phyloP scores from a whole-genome alignment of 2,888 invertebrate genomes.

The Pyralis farinalis region DNA sequence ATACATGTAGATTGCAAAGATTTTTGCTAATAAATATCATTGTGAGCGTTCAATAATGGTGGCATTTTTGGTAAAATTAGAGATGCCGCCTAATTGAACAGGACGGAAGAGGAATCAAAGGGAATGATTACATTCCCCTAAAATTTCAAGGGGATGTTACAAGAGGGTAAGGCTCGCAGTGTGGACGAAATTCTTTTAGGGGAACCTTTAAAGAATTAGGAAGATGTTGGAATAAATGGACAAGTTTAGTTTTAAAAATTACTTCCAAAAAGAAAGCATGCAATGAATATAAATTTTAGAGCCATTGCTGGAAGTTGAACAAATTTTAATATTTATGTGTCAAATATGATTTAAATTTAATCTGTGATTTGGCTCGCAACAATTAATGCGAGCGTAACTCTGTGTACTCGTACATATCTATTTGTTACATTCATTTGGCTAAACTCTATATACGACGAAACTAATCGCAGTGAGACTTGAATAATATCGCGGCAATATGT shows the following conservation, averaged over 20 bases:
- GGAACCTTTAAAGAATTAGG: slow-evolving; percentile 1
- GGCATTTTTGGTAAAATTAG: slow-evolving; percentile 52
- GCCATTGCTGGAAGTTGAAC: too few species aligned
- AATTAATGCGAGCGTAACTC: too few species aligned
- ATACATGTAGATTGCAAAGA: neutral
- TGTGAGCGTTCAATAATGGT: slow-evolving; percentile 10
- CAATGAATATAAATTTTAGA: too few species aligned
- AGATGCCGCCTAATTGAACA: slow-evolving; percentile 77
- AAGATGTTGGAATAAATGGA: neutral
- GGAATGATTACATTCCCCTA: slow-evolving; percentile 45
- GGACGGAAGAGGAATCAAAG: slow-evolving; percentile 64
- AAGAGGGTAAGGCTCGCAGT: slow-evolving; percentile 19
- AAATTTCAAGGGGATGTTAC: slow-evolving; percentile 66
- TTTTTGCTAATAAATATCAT: slow-evolving; percentile 9
- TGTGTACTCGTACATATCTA: too few species aligned
- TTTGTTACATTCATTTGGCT: too few species aligned
- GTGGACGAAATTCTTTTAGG: slow-evolving; percentile 57
- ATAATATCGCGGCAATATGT: too few species aligned
- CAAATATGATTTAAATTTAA: too few species aligned
- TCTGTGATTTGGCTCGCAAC: too few species aligned
- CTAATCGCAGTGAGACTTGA: too few species aligned
- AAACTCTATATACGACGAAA: too few species aligned
- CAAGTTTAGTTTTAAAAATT: neutral
- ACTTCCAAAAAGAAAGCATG: too few species aligned
- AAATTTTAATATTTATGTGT: too few species aligned